Evolutionary conservation across 2,888 invertebrate species (phyloP), one percentile per base, ranked within the genome.

Genomic region (Dynastes maya): DNA sequence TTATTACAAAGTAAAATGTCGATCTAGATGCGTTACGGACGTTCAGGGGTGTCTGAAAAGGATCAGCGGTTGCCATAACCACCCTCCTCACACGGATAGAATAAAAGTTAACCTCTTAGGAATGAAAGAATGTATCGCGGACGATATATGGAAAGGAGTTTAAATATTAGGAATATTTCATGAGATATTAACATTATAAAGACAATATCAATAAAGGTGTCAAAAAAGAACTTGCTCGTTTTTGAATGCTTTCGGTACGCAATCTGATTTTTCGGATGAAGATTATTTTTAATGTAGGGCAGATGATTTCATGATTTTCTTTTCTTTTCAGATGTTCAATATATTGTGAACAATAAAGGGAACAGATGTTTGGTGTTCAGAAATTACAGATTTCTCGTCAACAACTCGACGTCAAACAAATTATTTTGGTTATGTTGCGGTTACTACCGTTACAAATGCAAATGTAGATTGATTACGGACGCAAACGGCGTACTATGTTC

Each of bases 1-100:
- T 64, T 86, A 86, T 76, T 83, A 84, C 58, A 85, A 83, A 72
- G 84, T 84, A 22, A 85, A 84, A 79, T 86, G 86, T 71, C 84
- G 84, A 79, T 83, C 83, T 16, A 81, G 85, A 13, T 84, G 85
- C 76, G 83, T 84, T 9, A 83, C 86, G 0, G 80, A 80, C 9
- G 45, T 58, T n/a, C 82, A 82, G 32, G 85, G 85, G 5, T 79
- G 70, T 16, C 65, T 85, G 22, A 77, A 80, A 27, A 81, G 78
- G 70, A 71, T 71, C 11, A 79, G 81, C n/a, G 70, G 76, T 40
- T 49, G 55, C 5, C 85, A 85, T 65, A 85, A 85, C 80, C 85
- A 85, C 80, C 84, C 85, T 2, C 84, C 84, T 9, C 82, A 84
- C 64, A 80, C 61, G 1, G 81, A 81, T 76, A 63, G 80, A 74